Conservation (phyloP, 2,888 invertebrate genomes). For the Plagiodera versicolora region DNA sequence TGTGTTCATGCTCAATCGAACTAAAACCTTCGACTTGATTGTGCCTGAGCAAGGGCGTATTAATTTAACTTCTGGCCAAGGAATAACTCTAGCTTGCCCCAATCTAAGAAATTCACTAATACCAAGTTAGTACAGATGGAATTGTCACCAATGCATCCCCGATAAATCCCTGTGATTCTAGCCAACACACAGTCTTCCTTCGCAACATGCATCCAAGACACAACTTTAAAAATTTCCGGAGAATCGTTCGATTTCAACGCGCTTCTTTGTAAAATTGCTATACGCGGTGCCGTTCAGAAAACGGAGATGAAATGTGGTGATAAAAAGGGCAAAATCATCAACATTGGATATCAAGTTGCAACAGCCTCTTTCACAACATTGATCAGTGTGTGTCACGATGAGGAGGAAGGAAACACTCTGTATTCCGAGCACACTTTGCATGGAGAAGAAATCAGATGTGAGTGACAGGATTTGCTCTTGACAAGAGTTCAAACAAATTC, state of each 20-base stretch:
- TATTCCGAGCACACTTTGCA: slow-evolving; percentile 50
- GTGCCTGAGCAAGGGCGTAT: slow-evolving; percentile 40
- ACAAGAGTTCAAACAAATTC: background rate
- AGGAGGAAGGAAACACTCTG: slow-evolving; percentile 44
- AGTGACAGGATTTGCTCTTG: slow-evolving; percentile 28
- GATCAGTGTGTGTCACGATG: slow-evolving; percentile 50
- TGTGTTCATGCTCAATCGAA: slow-evolving; percentile 36
- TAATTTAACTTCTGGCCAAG: slow-evolving; percentile 34
- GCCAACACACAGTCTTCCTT: slow-evolving; percentile 40
- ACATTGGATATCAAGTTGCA: slow-evolving; percentile 45
- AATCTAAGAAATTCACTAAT: slow-evolving; percentile 41
- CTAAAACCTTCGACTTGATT: slow-evolving; percentile 34
- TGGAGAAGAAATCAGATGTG: slow-evolving; percentile 51
- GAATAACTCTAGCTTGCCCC: slow-evolving; percentile 43
- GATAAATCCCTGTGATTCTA: slow-evolving; percentile 31
- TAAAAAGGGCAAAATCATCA: slow-evolving; percentile 38
- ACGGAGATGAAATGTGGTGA: slow-evolving; percentile 43
- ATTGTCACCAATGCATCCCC: too few relatives aligned
- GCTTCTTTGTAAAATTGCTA: slow-evolving; percentile 40
- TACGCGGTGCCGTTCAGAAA: slow-evolving; percentile 41
- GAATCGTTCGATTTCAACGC: slow-evolving; percentile 36
- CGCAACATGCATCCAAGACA: slow-evolving; percentile 38
- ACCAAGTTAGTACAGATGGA: slow-evolving; percentile 38
- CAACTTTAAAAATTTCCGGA: slow-evolving; percentile 36
- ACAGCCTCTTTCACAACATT: slow-evolving; percentile 39